Base-by-base conservation (phyloP, 2,888 invertebrate species). In the Leptinotarsa tumamoca region DNA sequence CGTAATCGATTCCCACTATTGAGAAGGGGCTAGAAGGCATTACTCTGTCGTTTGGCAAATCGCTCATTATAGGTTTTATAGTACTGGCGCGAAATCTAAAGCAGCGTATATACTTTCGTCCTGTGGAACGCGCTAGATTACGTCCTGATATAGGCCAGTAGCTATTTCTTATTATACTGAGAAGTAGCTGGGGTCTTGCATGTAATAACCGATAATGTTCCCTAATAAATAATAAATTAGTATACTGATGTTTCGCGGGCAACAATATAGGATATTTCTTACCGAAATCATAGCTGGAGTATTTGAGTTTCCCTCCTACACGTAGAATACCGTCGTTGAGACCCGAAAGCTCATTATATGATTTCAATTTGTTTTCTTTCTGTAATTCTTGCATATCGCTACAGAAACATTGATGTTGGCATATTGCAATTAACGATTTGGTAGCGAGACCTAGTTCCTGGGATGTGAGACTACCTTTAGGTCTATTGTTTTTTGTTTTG, bases 221-320 rank as follows among this genome's bases (percentile, higher is more conserved):
- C 7, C 70, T 17, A 15, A n/a, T 61, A 52, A 73, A 70, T n/a
- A 76, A 23, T 21, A 74, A 21, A n/a, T 58, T 72, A 7, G 78
- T 72, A 33, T 74, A 54, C 13, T 23, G 18, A 68, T 78, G 78
- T 33, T 71, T n/a, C 13, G 21, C 51, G 17, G 58, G 71, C 23
- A 79, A 14, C 21, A 76, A 43, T 49, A 75, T 74, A 23, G 69
- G 77, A 56, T 78, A 71, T 68, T 75, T 78, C 27, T 75, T 74
- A 21, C 70, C 72, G 56, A 73, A 78, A 50, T 66, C n/a, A 51
- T 74, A 72, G 14, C 70, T 61, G 1, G 74, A 71, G 49, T 74
- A 61, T 50, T 71, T 77, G 4, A 77, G 71, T 21, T 77, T 72
- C 3, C 78, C 78, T 17, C 75, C 78, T 10, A 77, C 71, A 33